Percentiles rank a stretch among this genome's conserved stretches.
Conservation (phyloP, 2,797 vertebrate species). For the Liasis olivaceus region DNA sequence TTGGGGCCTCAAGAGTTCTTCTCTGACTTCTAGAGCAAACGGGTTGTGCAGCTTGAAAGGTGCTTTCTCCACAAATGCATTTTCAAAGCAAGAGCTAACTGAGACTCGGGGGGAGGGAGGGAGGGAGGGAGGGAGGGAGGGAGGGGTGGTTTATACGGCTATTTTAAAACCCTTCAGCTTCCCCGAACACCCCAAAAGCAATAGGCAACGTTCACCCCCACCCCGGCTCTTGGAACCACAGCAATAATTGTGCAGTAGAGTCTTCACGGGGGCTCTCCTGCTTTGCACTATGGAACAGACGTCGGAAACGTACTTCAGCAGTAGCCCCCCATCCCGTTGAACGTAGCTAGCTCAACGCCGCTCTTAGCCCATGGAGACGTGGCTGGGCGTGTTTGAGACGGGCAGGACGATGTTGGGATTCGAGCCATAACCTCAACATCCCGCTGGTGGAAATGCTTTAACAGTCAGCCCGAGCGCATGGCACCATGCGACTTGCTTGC, state of each 20-base stretch:
- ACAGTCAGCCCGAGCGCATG: not conserved
- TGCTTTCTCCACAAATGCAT: conserved; percentile 69
- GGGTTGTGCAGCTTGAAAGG: conserved; percentile 86
- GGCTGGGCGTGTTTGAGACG: conserved; percentile 17
- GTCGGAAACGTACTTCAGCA: conserved; percentile 43
- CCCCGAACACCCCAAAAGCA: conserved; percentile 72
- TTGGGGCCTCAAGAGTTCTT: conserved; percentile 99
- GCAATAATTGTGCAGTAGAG: conserved; percentile 73
- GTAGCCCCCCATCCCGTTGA: conserved; percentile 32
- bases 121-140: too few relatives aligned
- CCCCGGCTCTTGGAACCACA: conserved; percentile 61
- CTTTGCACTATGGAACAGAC: conserved; percentile 56
- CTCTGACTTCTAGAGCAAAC: conserved; percentile 98
- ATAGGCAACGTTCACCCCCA: conserved; percentile 59
- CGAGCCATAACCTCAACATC: rapidly evolving
- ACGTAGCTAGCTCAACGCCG: conserved; percentile 25
- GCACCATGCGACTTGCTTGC: not conserved
- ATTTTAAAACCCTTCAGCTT: conserved; percentile 12
- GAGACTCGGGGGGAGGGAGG: conserved; percentile 52
- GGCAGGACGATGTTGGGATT: not conserved
- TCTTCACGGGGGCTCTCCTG: conserved; percentile 2
- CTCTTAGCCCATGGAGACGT: not conserved
- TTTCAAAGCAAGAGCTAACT: conserved; percentile 72
- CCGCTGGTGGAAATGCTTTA: not conserved
- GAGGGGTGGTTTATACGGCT: conserved; percentile 5